A percentile compares a stretch with the other conserved stretches of the same genome.
These are phyloP conservation scores for Enteromius anoplus DNA, from an alignment of 2,797 vertebrate genomes.

Conservation along the genomic window DNA sequence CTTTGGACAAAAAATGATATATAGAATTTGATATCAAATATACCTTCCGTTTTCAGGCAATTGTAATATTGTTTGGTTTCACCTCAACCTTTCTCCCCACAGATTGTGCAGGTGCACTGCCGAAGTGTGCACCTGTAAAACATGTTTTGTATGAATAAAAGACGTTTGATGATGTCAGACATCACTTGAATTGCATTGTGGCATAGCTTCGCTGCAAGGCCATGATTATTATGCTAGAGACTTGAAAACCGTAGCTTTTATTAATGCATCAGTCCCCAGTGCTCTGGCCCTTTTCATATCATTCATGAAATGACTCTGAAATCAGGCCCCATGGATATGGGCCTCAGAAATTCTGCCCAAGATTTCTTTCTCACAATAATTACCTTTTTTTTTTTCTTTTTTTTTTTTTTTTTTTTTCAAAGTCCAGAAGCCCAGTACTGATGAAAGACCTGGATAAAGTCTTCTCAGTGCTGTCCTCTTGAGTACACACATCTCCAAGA, in stretches of 20 bases:
- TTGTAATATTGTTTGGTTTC: constrained; percentile 36
- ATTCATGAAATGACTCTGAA: constrained; percentile 42
- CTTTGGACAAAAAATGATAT: background rate
- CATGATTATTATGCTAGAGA: constrained; percentile 26
- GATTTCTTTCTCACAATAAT: constrained; percentile 27
- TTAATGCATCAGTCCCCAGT: constrained; percentile 35
- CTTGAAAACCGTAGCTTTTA: constrained; percentile 17
- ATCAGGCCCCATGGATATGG: constrained; percentile 11
- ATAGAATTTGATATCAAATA: constrained; percentile 25
- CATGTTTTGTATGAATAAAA: constrained; percentile 24
- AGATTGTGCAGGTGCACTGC: constrained; percentile 6
- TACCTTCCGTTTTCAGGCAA: constrained; percentile 34
- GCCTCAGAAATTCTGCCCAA: constrained; percentile 8
- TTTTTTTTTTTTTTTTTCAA: constrained; percentile 6
- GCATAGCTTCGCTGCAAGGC: constrained; percentile 19
- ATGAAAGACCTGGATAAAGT: constrained; percentile 22
- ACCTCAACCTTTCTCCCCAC: constrained; percentile 11
- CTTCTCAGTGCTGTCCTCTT: constrained; percentile 26
- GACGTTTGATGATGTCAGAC: constrained; percentile 34
- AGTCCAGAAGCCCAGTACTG: background rate
- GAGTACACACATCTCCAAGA: constrained; percentile 16
- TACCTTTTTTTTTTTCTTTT: constrained; percentile 28
- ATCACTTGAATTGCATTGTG: constrained; percentile 32
- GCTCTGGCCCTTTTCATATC: constrained; percentile 27
- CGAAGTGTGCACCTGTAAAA: constrained; percentile 12